These are phyloP conservation scores for Pseudomyrmex sp. DNA, from an alignment of 1,140 invertebrate species.

Conservation along the genomic window DNA sequence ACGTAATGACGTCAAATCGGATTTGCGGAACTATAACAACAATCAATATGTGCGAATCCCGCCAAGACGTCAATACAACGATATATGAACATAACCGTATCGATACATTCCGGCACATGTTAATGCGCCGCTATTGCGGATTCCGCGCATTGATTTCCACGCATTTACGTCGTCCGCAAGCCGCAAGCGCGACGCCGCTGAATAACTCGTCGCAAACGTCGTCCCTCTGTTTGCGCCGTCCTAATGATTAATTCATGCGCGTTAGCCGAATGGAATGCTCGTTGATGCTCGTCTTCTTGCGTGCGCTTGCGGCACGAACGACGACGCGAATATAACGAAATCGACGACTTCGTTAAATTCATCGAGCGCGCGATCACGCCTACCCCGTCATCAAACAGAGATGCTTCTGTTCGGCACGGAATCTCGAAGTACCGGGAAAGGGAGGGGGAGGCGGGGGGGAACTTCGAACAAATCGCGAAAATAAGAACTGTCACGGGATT, in stretches of 20 bases:
- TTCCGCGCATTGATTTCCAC: constrained; percentile 51
- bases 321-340: constrained; percentile 49
- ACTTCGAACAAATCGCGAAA: not conserved
- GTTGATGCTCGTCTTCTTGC: constrained; percentile 14
- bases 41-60: not conserved
- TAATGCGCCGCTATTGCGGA: constrained; percentile 36
- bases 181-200: constrained; percentile 65
- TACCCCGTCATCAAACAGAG: too few species aligned
- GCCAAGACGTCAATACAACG: not conserved
- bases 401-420: too few species aligned
- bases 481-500: not conserved
- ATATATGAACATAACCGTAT: not conserved
- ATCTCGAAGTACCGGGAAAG: too few species aligned
- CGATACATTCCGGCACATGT: constrained; percentile 24
- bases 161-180: constrained; percentile 56
- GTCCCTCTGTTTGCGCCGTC: constrained; percentile 61
- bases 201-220: constrained; percentile 60
- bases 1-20: not conserved
- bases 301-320: not conserved
- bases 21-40: constrained; percentile 4
- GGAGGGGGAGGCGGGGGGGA: not conserved
- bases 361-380: constrained; percentile 34
- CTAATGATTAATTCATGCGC: constrained; percentile 73
- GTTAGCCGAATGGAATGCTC: constrained; percentile 39
- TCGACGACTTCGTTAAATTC: constrained; percentile 63